Base-by-base conservation (phyloP, 1,140 invertebrate species). In the Delia radicum region DNA sequence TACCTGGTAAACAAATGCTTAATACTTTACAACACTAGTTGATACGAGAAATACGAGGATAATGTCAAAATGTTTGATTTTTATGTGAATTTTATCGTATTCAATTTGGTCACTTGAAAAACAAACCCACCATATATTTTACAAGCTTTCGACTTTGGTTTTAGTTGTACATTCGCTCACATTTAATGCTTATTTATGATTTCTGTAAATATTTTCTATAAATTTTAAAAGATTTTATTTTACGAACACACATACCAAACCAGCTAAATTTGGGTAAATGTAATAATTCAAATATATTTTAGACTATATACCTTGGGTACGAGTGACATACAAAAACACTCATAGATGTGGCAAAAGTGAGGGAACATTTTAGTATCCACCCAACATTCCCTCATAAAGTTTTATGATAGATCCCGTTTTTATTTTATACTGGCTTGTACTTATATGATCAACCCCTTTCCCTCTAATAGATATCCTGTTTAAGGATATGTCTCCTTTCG, bases 121-220 rank as follows among this genome's bases (percentile, higher is more conserved):
- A n/a, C n/a, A n/a, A n/a, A n/a, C n/a, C n/a, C n/a, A n/a, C n/a
- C n/a, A n/a, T n/a, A n/a, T n/a, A n/a, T n/a, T n/a, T n/a, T n/a
- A n/a, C n/a, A n/a, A n/a, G n/a, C n/a, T n/a, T n/a, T n/a, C n/a
- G n/a, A n/a, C n/a, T n/a, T n/a, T n/a, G n/a, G n/a, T n/a, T n/a
- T n/a, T n/a, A n/a, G n/a, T n/a, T n/a, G n/a, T n/a, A n/a, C n/a
- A n/a, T n/a, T n/a, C 48, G 48, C 5, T 6, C 48, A 5, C n/a
- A 55, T 55, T 26, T 63, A 63, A 63, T 63, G 61, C 61, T 63
- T 63, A 63, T 63, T 63, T 63, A 65, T 65, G 62, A 65, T 65
- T 13, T 65, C n/a, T 65, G 26, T 65, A n/a, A 65, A 65, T 29
- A 65, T 29, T 29, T n/a, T 31, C 62, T 65, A 65, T 65, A 65